Evolutionary conservation across 2,888 invertebrate species (phyloP), one percentile per base, ranked within the genome.

Genomic region (Helicoverpa assulta): DNA sequence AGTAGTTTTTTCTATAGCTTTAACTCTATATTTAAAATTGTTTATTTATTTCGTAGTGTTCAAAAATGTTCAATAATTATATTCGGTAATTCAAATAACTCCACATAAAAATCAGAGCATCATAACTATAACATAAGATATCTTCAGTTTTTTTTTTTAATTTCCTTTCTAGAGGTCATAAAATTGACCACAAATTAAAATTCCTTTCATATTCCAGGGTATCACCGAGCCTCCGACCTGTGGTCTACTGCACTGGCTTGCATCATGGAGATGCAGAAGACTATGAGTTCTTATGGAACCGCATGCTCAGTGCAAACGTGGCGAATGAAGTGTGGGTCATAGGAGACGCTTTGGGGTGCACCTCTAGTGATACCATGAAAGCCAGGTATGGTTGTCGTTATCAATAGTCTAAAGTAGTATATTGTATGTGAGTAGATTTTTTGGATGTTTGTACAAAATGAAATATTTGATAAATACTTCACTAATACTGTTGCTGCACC

Each of bases 231-330:
- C 83, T 95, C 3, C 96, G 97, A 67, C 88, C 95, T 0, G 93
- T 96, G 0, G 96, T 97, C 0, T 98, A 97, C 89, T 97, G 98
- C 88, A 95, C 95, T 19, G 98, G 97, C 0, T 88, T 98, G 4
- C 93, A 95, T 14, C 85, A 95, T 59, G 97, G 97, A 0, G 91
- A 92, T 1, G 91, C 90, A 8, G 91, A 93, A 0, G 97, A 97
- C 73, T 98, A 97, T 96, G 92, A 97, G 0, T 97, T 96, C 85
- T 88, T 97, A 16, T 97, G 97, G 96, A 84, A 94, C 3, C 94
- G 96, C 50, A 97, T 97, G 92, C 78, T 89, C 18, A 90, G 90
- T 0, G 94, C 96, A 0, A 96, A 96, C 59, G 91, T 97, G 0
- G 97, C 96, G 0, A 96, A 96, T 12, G 97, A 98, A 86, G 96